Percentiles rank a stretch among this genome's conserved stretches.
Evolutionary conservation across 2,797 vertebrate genomes (phyloP).

Genomic region (Okamejei kenojei): DNA sequence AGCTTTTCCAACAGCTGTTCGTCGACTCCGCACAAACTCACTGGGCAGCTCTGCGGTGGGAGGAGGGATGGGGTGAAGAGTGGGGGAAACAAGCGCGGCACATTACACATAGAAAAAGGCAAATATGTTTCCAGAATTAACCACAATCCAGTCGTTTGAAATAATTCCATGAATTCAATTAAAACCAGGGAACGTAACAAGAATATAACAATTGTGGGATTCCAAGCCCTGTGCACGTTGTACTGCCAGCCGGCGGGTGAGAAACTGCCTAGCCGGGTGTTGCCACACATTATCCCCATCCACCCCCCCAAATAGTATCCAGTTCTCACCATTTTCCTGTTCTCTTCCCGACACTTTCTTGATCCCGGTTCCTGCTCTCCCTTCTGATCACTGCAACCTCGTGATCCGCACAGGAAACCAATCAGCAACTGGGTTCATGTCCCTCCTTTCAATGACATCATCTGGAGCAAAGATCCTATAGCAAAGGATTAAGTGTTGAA

Average conservation of each 20-base stretch:
- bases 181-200: background rate
- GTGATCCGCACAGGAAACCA: background rate
- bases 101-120: background rate
- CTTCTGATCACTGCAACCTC: background rate
- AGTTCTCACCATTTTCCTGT: background rate
- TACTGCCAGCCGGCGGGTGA: background rate
- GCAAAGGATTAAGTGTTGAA: too few species aligned
- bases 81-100: background rate
- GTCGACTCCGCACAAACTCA: conserved; percentile 69
- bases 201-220: too few species aligned
- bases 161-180: background rate
- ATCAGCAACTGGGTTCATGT: background rate
- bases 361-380: background rate
- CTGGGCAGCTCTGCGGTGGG: conserved; percentile 58
- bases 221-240: background rate
- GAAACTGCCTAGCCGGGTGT: background rate
- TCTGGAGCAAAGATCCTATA: too few species aligned
- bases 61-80: background rate
- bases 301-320: too few species aligned
- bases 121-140: background rate
- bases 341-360: background rate
- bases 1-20: conserved; percentile 62
- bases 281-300: too few species aligned
- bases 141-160: background rate
- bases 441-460: background rate